These are phyloP conservation scores for Mohoua ochrocephala DNA, from an alignment of 2,113 vertebrate genomes.

Conservation along the genomic window DNA sequence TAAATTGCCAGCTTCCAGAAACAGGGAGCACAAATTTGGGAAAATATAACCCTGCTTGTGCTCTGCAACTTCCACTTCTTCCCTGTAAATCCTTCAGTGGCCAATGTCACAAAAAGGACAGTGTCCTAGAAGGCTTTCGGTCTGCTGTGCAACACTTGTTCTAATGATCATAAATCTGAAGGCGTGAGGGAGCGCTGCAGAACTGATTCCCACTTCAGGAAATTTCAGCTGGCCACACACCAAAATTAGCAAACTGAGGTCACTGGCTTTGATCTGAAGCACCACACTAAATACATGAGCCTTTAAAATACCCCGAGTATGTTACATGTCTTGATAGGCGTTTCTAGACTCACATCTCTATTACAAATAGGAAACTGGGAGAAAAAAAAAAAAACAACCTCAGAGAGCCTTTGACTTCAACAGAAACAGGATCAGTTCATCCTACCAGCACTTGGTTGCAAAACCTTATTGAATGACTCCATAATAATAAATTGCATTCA, in stretches of 20 bases:
- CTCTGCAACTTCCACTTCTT: not conserved
- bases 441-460: not conserved
- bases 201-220: not conserved
- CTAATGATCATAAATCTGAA: not conserved
- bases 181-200: not conserved
- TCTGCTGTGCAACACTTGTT: not conserved
- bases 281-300: not conserved
- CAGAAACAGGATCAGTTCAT: not conserved
- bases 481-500: not conserved
- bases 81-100: not conserved
- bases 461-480: not conserved
- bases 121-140: not conserved
- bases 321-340: not conserved
- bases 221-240: not conserved
- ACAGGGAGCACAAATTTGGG: not conserved
- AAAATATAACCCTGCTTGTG: not conserved
- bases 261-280: not conserved
- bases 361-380: not conserved
- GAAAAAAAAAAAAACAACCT: not conserved
- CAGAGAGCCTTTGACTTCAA: not conserved
- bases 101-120: not conserved
- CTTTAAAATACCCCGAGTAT: not conserved
- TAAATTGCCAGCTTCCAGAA: not conserved
- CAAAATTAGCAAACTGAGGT: not conserved
- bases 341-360: not conserved